Evolutionary conservation across 2,888 invertebrate genomes (phyloP).

Genomic region (Ypsolopha sequella): DNA sequence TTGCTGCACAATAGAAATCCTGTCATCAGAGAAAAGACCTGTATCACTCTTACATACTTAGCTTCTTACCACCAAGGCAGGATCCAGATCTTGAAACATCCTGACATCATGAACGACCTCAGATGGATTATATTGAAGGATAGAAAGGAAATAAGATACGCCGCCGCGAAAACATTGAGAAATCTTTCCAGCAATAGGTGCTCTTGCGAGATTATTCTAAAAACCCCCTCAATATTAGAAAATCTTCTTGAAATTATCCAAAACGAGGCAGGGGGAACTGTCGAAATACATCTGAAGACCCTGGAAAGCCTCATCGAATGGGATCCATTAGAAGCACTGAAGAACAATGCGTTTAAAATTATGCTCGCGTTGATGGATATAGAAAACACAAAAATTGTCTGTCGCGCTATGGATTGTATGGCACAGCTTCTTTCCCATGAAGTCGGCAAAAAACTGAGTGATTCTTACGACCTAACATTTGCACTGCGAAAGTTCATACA

Average conservation of each 20-base stretch:
- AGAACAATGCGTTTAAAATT: slow-evolving; percentile 45
- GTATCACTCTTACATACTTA: slow-evolving; percentile 36
- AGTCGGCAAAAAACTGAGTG: slow-evolving; percentile 41
- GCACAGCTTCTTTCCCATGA: slow-evolving; percentile 47
- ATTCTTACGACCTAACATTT: slow-evolving; percentile 39
- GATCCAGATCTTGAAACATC: slow-evolving; percentile 32
- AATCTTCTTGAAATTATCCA: slow-evolving; percentile 46
- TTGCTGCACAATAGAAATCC: slow-evolving; percentile 39
- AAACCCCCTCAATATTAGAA: slow-evolving; percentile 32
- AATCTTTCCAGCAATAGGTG: slow-evolving; percentile 37
- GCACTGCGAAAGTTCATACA: slow-evolving; percentile 23
- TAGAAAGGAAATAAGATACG: slow-evolving; percentile 46
- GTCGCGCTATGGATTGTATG: slow-evolving; percentile 47
- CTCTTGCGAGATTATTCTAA: slow-evolving; percentile 28
- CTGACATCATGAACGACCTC: slow-evolving; percentile 34
- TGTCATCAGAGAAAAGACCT: slow-evolving; percentile 46
- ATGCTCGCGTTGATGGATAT: slow-evolving; percentile 35
- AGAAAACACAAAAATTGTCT: slow-evolving; percentile 28
- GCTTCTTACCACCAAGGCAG: slow-evolving; percentile 40
- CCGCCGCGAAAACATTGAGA: slow-evolving; percentile 40
- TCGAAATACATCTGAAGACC: slow-evolving; percentile 41
- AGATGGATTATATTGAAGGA: slow-evolving; percentile 41
- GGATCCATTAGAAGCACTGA: slow-evolving; percentile 37
- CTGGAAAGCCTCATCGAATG: slow-evolving; percentile 38
- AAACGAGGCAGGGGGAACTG: slow-evolving; percentile 44